phyloP scores from a whole-genome alignment of 2,888 invertebrate species.

The Clusia tigrina region DNA sequence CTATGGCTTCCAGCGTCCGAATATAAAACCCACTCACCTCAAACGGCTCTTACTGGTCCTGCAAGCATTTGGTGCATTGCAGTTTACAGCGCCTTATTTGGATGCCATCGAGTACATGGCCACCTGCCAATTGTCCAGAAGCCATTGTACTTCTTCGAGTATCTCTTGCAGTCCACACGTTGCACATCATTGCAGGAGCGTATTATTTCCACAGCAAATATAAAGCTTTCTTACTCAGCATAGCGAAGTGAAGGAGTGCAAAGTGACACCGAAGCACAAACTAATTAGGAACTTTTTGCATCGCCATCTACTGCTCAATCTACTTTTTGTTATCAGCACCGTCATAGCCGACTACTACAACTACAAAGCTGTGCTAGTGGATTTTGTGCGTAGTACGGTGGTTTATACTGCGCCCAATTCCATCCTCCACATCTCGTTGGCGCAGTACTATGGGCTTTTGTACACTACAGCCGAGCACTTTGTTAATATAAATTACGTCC shows the following conservation, averaged over 20 bases:
- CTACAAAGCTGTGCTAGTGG: background rate
- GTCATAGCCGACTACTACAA: conserved; percentile 33
- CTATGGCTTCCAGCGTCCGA: background rate
- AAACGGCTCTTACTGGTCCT: background rate
- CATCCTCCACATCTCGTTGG: conserved; percentile 39
- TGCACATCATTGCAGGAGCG: background rate
- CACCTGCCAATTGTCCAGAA: background rate
- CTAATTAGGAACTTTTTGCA: too few species aligned
- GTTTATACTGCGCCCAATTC: conserved; percentile 41
- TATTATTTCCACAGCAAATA: background rate
- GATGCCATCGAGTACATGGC: background rate
- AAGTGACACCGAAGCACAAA: background rate
- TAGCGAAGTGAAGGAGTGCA: background rate
- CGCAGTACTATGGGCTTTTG: conserved; percentile 42
- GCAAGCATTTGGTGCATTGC: background rate
- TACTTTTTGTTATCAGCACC: conserved; percentile 22
- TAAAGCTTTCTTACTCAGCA: background rate
- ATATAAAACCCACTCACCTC: background rate
- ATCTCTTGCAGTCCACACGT: background rate
- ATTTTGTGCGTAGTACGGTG: conserved; percentile 24
- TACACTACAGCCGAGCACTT: conserved; percentile 35
- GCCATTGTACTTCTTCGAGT: too few species aligned
- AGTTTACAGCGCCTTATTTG: background rate
- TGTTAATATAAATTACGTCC: conserved; percentile 24
- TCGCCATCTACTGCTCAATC: conserved; percentile 34